Evolutionary conservation across 2,113 vertebrate species (phyloP).

Genomic region (Menidia beryllina): DNA sequence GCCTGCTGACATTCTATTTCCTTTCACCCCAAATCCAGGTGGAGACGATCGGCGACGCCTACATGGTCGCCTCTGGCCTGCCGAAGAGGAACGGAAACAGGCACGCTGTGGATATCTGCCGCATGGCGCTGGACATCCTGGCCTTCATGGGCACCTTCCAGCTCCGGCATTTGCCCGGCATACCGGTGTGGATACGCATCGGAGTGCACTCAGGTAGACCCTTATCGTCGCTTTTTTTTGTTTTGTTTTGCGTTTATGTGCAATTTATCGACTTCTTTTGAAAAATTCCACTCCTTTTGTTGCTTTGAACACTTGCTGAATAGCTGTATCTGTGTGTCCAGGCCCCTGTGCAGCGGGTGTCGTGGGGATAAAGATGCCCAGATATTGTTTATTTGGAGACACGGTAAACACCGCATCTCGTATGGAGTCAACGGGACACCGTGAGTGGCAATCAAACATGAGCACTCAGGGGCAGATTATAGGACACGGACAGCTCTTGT

Average conservation of each 20-base stretch:
- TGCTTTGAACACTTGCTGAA: background rate
- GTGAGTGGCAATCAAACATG: slow-evolving; percentile 78
- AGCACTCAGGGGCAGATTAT: background rate
- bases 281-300: background rate
- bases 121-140: slow-evolving; percentile 96
- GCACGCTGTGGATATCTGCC: slow-evolving; percentile 92
- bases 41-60: slow-evolving; percentile 97
- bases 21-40: slow-evolving; percentile 81
- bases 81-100: slow-evolving; percentile 92
- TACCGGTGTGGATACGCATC: slow-evolving; percentile 97
- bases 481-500: slow-evolving; percentile 8
- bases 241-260: background rate
- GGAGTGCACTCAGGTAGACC: slow-evolving; percentile 94
- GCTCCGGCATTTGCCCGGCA: slow-evolving; percentile 90
- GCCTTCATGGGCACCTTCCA: slow-evolving; percentile 95
- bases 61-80: slow-evolving; percentile 97
- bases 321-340: slow-evolving; percentile 54
- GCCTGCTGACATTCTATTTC: background rate
- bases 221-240: background rate
- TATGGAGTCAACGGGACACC: slow-evolving; percentile 96
- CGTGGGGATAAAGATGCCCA: slow-evolving; percentile 96
- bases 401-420: slow-evolving; percentile 94
- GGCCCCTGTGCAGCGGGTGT: slow-evolving; percentile 94
- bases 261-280: background rate
- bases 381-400: slow-evolving; percentile 95